A percentile compares a stretch with the other conserved stretches of the same genome.
Conservation (phyloP, 2,113 vertebrate species). For the Rhinoderma darwinii region DNA sequence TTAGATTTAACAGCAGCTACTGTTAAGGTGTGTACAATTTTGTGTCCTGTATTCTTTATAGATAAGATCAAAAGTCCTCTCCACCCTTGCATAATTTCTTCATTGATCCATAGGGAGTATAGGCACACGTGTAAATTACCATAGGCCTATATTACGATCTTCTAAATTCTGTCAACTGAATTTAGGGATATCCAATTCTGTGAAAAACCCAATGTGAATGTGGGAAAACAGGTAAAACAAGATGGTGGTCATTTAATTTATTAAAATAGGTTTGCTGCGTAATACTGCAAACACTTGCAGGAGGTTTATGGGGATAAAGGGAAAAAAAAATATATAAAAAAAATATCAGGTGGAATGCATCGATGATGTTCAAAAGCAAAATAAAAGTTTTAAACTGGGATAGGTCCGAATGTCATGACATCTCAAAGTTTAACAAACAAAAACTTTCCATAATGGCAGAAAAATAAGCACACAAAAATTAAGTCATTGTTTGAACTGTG, state of each 20-base stretch:
- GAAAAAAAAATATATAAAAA: neutral
- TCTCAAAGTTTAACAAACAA: neutral
- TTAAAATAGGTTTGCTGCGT: slow-evolving; percentile 1
- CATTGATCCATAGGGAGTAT: neutral
- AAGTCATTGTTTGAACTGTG: slow-evolving; percentile 79
- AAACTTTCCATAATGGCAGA: slow-evolving; percentile 65
- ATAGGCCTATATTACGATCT: neutral
- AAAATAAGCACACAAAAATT: slow-evolving; percentile 67
- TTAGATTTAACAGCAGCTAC: neutral
- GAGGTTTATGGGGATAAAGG: neutral
- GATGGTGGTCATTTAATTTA: neutral
- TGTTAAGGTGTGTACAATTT: neutral
- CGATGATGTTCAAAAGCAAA: neutral
- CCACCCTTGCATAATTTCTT: slow-evolving; percentile 21
- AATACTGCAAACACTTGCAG: neutral
- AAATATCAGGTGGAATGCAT: slow-evolving; percentile 16
- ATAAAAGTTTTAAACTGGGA: neutral
- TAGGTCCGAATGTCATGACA: neutral
- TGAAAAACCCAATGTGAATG: neutral
- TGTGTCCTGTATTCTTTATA: neutral
- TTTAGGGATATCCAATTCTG: no score
- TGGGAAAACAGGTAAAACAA: neutral
- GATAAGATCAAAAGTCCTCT: neutral
- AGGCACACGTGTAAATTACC: neutral
- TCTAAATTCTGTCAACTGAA: no score